A percentile compares a stretch with the other conserved stretches of the same genome.
These are phyloP conservation scores for Sander vitreus DNA, from an alignment of 2,113 vertebrate genomes.

Conservation along the genomic window DNA sequence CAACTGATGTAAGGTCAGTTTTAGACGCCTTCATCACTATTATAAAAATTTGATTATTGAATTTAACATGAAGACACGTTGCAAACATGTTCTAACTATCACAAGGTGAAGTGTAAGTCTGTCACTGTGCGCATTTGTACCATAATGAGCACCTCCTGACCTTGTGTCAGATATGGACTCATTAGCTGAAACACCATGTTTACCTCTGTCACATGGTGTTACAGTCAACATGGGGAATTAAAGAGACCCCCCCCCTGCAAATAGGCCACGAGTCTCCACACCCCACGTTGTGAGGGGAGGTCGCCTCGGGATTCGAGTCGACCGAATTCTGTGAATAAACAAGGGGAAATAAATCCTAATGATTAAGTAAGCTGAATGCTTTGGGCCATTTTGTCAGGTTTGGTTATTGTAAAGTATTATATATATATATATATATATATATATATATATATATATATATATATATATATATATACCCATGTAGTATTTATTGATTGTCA, in stretches of 20 bases:
- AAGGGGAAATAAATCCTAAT: conserved; percentile 6
- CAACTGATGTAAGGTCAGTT: neutral
- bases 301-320: conserved; percentile 22
- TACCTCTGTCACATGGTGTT: conserved; percentile 74
- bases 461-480: conserved; percentile 25
- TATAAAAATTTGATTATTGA: neutral
- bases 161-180: conserved; percentile 52
- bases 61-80: neutral
- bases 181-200: conserved; percentile 66
- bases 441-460: conserved; percentile 12
- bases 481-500: conserved; percentile 28
- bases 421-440: neutral
- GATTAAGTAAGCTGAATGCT: conserved; percentile 7
- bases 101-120: conserved; percentile 10
- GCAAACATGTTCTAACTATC: neutral
- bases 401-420: conserved; percentile 8
- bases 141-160: conserved; percentile 63
- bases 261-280: conserved; percentile 17
- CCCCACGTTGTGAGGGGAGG: neutral
- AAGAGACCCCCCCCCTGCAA: neutral
- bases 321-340: conserved; percentile 34
- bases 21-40: neutral
- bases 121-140: conserved; percentile 22
- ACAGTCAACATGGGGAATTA: conserved; percentile 49
- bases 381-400: conserved; percentile 35